phyloP scores from a whole-genome alignment of 2,888 invertebrate species.

The Megastigmus dorsalis region DNA sequence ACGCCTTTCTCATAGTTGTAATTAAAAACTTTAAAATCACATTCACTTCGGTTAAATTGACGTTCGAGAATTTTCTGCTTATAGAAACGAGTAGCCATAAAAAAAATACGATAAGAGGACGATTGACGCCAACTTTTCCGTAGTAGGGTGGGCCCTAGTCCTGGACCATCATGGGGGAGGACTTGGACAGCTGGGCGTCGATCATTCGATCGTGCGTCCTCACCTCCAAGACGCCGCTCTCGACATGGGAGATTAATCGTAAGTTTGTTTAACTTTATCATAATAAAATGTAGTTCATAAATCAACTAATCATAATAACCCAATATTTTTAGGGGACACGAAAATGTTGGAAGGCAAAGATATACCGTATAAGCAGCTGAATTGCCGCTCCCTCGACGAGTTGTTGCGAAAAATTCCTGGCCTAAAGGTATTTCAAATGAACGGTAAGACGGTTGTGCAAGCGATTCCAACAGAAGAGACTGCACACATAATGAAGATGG shows the following conservation, averaged over 20 bases:
- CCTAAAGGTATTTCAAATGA: constrained; percentile 76
- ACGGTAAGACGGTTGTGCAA: constrained; percentile 78
- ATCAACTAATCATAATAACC: background rate
- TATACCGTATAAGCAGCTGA: constrained; percentile 80
- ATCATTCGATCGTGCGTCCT: constrained; percentile 75
- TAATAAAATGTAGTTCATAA: background rate
- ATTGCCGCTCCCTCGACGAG: constrained; percentile 78
- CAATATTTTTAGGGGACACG: constrained; percentile 78
- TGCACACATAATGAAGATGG: constrained; percentile 77
- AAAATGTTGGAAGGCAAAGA: constrained; percentile 78
- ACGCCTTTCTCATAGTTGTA: too few relatives aligned
- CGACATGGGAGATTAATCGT: constrained; percentile 77
- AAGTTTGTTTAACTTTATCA: constrained; percentile 67
- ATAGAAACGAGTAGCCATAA: too few relatives aligned
- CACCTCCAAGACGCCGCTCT: constrained; percentile 76
- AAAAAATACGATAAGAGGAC: too few relatives aligned
- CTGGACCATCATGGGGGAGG: constrained; percentile 31
- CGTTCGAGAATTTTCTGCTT: too few relatives aligned
- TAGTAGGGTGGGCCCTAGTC: too few relatives aligned
- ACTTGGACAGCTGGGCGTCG: constrained; percentile 64
- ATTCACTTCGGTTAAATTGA: too few relatives aligned
- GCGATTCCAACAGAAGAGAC: constrained; percentile 78
- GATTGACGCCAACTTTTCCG: too few relatives aligned
- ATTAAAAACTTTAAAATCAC: too few relatives aligned
- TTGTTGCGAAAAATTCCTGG: constrained; percentile 78